Conservation (phyloP, 2,113 vertebrate genomes). For the Pheucticus melanocephalus region DNA sequence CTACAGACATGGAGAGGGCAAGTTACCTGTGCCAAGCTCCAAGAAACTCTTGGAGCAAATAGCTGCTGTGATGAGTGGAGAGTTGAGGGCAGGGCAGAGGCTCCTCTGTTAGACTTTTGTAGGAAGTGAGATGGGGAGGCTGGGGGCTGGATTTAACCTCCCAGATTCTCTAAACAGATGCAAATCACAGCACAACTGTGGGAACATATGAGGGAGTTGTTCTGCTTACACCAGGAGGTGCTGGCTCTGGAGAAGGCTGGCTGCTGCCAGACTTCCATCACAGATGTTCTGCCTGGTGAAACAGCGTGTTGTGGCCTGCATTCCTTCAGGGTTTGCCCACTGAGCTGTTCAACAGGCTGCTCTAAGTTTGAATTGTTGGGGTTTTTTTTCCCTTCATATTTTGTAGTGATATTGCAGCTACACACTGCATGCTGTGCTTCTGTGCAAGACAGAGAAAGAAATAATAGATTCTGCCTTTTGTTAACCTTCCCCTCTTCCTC, state of each 20-base stretch:
- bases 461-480: background rate
- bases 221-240: background rate
- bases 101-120: background rate
- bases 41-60: background rate
- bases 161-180: background rate
- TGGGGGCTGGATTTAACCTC: background rate
- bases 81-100: background rate
- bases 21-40: background rate
- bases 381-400: background rate
- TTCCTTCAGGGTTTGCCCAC: background rate
- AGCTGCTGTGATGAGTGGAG: background rate
- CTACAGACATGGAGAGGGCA: background rate
- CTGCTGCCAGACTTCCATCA: conserved; percentile 21
- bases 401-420: background rate
- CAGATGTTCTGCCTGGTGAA: conserved; percentile 1
- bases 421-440: background rate
- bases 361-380: background rate
- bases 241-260: background rate
- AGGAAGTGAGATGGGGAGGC: background rate
- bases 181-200: background rate
- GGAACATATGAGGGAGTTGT: background rate
- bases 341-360: background rate
- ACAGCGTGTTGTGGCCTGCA: background rate
- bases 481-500: background rate
- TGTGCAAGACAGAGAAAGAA: background rate